Evolutionary conservation across 2,888 invertebrate species (phyloP), one percentile per base, ranked within the genome.

Genomic region (Linnaemya tessellans): DNA sequence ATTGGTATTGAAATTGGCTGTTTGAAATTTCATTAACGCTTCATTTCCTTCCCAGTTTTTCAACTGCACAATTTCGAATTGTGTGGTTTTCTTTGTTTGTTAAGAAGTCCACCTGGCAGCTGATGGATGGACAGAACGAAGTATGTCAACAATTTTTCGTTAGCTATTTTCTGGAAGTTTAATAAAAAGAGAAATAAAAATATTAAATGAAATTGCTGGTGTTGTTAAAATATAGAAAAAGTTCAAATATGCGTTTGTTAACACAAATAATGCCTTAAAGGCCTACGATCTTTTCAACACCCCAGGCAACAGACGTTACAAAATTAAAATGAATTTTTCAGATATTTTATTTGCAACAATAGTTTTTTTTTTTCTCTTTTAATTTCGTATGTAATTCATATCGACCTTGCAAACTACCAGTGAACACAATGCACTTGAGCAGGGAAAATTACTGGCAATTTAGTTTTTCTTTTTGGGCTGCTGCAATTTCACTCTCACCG

Each of bases 401-500:
- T 43, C 74, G 56, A 75, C 74, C 79, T 79, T 79, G 73, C 79
- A 60, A 56, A 77, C 18, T 51, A 18, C 20, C 56, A 56, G n/a
- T 43, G 41, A 49, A 56, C 56, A 73, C 82, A 77, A 60, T 80
- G n/a, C 43, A 22, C 38, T 56, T 64, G 18, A 70, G 71, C 62
- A 77, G 70, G 38, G 51, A 74, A 84, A 80, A 68, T 64, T 46
- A 65, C 56, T 65, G 46, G 20, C 8, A 43, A n/a, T n/a, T n/a
- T n/a, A n/a, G n/a, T 62, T 70, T 43, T 54, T 71, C 10, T 11
- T 64, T 25, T 46, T 25, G 7, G 3, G 71, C 18, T 67, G 11
- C 30, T 35, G 20, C 74, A 75, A 56, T 62, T 78, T 65, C 46
- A 75, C 79, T 83, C 79, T 68, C 65, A 77, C 68, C 64, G 41